Evolutionary conservation across 2,113 vertebrate species (phyloP).

Genomic region (Apteryx owenii): DNA sequence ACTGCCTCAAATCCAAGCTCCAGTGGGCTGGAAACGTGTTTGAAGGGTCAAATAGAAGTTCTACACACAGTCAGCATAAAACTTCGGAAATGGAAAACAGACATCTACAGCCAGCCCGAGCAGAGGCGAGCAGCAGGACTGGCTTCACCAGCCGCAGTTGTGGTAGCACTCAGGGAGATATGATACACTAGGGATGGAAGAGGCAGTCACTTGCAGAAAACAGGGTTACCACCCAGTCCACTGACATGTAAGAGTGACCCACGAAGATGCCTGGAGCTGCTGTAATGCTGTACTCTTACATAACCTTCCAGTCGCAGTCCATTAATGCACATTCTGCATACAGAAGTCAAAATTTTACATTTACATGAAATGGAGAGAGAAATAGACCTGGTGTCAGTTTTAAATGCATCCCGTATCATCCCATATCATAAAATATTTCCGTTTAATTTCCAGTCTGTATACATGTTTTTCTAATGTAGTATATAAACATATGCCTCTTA

Average conservation of each 20-base stretch:
- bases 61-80: slow-evolving; percentile 71
- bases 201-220: background rate
- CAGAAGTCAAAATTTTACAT: background rate
- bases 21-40: slow-evolving; percentile 82
- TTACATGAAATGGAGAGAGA: background rate
- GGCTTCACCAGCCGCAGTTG: rapidly evolving
- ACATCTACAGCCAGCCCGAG: background rate
- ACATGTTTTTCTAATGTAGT: background rate
- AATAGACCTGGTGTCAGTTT: background rate
- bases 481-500: background rate
- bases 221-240: background rate
- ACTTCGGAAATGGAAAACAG: slow-evolving; percentile 10
- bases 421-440: background rate
- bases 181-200: background rate
- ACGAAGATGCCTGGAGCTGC: background rate
- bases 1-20: slow-evolving; percentile 80
- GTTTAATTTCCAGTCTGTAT: background rate
- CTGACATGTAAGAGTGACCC: rapidly evolving
- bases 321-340: background rate
- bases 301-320: background rate
- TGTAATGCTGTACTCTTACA: rapidly evolving
- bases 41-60: slow-evolving; percentile 82
- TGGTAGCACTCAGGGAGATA: background rate
- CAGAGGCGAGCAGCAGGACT: background rate
- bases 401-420: background rate